Evolutionary conservation across 2,888 invertebrate genomes (phyloP), one percentile per base, ranked within the genome.

Genomic region (Lasioglossum zephyrum): DNA sequence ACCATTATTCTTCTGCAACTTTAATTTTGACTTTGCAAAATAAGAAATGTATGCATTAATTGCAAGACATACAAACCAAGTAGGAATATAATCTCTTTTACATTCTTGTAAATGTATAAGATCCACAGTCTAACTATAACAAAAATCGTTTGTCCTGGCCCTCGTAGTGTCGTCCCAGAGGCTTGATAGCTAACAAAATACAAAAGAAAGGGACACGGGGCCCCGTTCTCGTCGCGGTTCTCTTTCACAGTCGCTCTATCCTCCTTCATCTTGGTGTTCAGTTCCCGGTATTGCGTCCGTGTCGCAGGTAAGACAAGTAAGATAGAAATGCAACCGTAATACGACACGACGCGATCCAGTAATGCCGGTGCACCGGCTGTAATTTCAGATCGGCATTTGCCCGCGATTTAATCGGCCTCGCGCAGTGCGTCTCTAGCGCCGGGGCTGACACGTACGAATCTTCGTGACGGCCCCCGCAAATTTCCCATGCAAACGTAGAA

Each of bases 331-430:
- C 90, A 89, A 89, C 78, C 41, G 94, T 91, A 94, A 94, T 90
- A 86, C 89, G 92, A 94, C 84, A 89, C 92, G 92, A 93, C 88
- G 88, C 92, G 91, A 93, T 93, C 91, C 93, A 89, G 93, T 92
- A 93, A 93, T 92, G 91, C 91, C 91, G 83, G 85, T 78, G 89
- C 90, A 85, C 75, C 90, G 92, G 90, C 81, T 94, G 93, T 94
- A 94, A 94, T 95, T 94, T 93, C 94, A 94, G 94, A 95, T 94
- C 87, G 92, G 93, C 89, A 94, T 93, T 93, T 90, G 91, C 85
- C 87, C 91, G 92, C 90, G 93, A 93, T 94, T 94, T 93, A 93
- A 94, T 94, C 92, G 91, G 89, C 88, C 89, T 90, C 85, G 70
- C 75, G 36, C 49, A 11, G 18, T 73, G 49, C 26, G 41, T 41